Percentiles rank a stretch among this genome's conserved stretches.
phyloP scores from a whole-genome alignment of 2,113 vertebrate genomes.

The Onychostruthus taczanowskii region DNA sequence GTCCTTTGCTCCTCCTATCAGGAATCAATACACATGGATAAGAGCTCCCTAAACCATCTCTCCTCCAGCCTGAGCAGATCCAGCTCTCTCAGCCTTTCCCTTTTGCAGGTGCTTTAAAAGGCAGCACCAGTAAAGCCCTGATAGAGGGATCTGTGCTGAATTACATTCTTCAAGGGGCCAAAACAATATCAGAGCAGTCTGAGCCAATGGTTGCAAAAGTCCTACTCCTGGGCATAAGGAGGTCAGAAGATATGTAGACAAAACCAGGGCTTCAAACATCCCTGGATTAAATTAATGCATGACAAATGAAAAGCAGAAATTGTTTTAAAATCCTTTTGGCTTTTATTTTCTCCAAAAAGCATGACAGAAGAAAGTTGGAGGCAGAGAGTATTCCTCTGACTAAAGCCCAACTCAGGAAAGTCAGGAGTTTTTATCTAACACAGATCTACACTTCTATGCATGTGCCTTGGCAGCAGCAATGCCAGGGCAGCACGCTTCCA shows the following conservation, averaged over 20 bases:
- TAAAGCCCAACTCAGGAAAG: not conserved
- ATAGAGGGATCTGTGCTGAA: not conserved
- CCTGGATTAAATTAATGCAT: not conserved
- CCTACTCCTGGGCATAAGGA: not conserved
- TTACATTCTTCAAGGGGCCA: not conserved
- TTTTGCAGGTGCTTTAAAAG: not conserved
- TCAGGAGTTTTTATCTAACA: not conserved
- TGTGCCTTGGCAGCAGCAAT: not conserved
- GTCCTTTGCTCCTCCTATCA: not conserved
- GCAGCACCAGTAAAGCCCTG: not conserved
- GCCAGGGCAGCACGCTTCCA: accelerated
- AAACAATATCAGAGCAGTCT: not conserved
- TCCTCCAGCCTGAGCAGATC: not conserved
- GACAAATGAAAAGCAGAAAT: not conserved
- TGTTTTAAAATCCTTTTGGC: not conserved
- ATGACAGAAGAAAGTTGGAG: not conserved
- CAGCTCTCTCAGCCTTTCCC: not conserved
- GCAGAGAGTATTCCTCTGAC: not conserved
- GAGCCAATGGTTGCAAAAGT: not conserved
- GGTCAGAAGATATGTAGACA: not conserved
- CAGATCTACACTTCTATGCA: not conserved
- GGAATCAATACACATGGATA: not conserved
- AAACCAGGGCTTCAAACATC: not conserved
- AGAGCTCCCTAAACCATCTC: not conserved
- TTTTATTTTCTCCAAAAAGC: not conserved